These are phyloP conservation scores for Leptothorax acervorum DNA, from an alignment of 2,888 invertebrate genomes.

Conservation along the genomic window DNA sequence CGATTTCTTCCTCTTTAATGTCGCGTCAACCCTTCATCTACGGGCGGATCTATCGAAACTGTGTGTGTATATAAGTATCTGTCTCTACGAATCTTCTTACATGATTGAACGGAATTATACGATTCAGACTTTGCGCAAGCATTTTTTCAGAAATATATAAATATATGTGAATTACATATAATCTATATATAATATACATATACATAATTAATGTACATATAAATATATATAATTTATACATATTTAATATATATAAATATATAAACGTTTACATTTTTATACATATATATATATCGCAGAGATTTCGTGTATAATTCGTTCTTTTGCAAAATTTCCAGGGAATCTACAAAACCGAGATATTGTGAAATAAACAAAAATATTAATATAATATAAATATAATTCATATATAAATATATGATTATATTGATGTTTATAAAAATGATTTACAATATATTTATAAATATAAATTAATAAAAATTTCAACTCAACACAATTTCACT, in stretches of 20 bases:
- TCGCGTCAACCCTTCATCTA: conserved; percentile 36
- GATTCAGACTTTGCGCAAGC: too few relatives aligned
- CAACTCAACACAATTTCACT: too few relatives aligned
- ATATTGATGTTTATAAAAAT: too few relatives aligned
- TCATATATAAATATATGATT: too few relatives aligned
- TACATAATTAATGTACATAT: neutral
- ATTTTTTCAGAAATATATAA: neutral
- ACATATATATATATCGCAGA: neutral
- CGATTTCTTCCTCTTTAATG: neutral
- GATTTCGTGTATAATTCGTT: too few relatives aligned
- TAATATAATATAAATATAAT: too few relatives aligned
- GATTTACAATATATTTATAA: too few relatives aligned
- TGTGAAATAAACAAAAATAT: too few relatives aligned
- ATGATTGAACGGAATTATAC: neutral
- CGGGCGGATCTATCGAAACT: neutral
- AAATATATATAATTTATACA: neutral
- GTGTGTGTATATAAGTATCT: too few relatives aligned
- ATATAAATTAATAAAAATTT: too few relatives aligned
- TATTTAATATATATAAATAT: neutral
- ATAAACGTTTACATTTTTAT: neutral
- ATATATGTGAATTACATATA: neutral
- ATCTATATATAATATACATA: neutral
- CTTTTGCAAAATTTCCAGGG: too few relatives aligned
- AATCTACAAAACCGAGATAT: too few relatives aligned
- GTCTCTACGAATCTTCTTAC: neutral